phyloP scores from a whole-genome alignment of 2,113 vertebrate species.

The Thamnaconus septentrionalis region DNA sequence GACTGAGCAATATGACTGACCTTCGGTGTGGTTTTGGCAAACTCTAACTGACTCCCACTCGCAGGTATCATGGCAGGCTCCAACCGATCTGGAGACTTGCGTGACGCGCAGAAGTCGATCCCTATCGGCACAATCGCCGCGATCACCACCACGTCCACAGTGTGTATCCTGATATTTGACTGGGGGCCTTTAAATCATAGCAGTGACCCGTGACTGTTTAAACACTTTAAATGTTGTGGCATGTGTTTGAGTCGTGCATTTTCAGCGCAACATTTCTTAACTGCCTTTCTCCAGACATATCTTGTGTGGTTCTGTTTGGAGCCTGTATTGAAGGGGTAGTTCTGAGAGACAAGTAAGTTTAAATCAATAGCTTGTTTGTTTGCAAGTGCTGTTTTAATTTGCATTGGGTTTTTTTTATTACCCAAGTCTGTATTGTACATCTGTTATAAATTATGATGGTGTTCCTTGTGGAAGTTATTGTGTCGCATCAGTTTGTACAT shows the following conservation, averaged over 20 bases:
- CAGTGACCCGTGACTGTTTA: no score
- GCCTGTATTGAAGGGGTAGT: conserved; percentile 95
- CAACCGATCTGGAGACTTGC: conserved; percentile 93
- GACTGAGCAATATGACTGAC: not conserved
- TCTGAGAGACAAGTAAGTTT: conserved; percentile 91
- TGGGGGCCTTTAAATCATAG: not conserved
- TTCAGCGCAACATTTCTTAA: conserved; percentile 63
- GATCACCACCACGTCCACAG: conserved; percentile 93
- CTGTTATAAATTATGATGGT: no score
- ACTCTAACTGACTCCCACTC: not conserved
- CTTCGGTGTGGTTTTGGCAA: not conserved
- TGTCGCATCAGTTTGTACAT: no score
- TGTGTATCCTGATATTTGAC: conserved; percentile 85
- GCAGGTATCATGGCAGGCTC: conserved; percentile 99
- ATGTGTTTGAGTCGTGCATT: not conserved
- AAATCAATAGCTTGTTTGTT: not conserved
- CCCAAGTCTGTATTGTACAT: not conserved
- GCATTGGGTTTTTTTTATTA: not conserved
- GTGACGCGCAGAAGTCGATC: conserved; percentile 97
- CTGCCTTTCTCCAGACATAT: conserved; percentile 80
- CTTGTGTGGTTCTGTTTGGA: conserved; percentile 88
- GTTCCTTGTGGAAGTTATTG: no score
- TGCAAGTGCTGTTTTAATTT: not conserved
- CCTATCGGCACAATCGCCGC: conserved; percentile 95
- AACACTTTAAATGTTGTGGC: not conserved